Percentiles rank a stretch among this genome's conserved stretches.
Conservation (phyloP, 2,888 invertebrate species). For the Galerucella pusilla region DNA sequence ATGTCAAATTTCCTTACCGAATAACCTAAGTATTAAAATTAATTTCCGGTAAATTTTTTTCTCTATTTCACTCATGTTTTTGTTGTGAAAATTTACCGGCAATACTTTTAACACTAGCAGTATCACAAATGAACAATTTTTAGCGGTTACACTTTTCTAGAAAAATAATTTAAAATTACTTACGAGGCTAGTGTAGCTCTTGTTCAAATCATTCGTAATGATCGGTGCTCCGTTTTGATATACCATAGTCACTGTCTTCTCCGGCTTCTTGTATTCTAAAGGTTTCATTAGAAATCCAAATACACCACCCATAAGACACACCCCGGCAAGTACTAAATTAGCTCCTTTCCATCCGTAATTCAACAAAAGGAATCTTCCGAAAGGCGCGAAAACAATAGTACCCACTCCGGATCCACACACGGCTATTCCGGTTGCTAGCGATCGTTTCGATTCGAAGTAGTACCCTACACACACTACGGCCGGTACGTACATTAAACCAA, state of each 20-base stretch:
- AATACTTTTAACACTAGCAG: no score
- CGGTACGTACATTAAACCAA: conserved; percentile 73
- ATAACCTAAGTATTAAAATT: no score
- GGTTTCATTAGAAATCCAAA: conserved; percentile 88
- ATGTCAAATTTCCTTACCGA: no score
- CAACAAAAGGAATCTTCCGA: conserved; percentile 83
- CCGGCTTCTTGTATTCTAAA: conserved; percentile 27
- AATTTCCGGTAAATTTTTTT: no score
- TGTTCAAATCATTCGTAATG: conserved; percentile 9
- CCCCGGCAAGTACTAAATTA: conserved; percentile 87
- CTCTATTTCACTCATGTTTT: no score
- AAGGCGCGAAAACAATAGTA: conserved; percentile 93
- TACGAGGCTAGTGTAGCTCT: conserved; percentile 30
- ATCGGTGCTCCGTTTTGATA: conserved; percentile 19
- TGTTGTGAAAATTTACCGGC: no score
- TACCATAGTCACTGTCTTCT: conserved; percentile 25
- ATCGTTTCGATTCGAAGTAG: conserved; percentile 95
- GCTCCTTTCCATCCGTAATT: conserved; percentile 90
- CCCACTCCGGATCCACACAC: conserved; percentile 97
- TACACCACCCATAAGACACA: conserved; percentile 90
- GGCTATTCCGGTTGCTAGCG: conserved; percentile 93
- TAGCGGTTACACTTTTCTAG: no score
- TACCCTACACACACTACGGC: conserved; percentile 97
- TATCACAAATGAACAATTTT: no score
- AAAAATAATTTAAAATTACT: not conserved